Evolutionary conservation across 2,113 vertebrate genomes (phyloP), one percentile per base, ranked within the genome.

Genomic region (Struthidea cinerea): DNA sequence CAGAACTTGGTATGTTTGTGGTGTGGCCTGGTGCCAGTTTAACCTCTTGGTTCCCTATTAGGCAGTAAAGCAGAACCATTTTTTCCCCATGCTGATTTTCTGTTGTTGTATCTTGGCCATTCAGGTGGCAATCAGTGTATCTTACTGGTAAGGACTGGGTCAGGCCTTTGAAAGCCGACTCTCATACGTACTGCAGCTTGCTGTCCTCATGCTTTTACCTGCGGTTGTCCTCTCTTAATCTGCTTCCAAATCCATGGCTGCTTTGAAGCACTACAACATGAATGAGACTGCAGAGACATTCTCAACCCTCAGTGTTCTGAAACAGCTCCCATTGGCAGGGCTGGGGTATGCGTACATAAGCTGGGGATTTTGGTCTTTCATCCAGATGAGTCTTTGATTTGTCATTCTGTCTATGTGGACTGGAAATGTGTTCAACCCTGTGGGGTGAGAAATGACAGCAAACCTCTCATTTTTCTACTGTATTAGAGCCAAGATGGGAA

Each of bases 41-140:
- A 83, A 82, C 90, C 86, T 91, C 64, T 92, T 87, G 70, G 12
- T 90, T 97, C 81, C 81, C 78, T 89, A n/a, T 89, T 93, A 78
- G 86, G 78, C 84, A 77, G n/a, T 76, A 76, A 93, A 92, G 56
- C 71, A 89, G 89, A 95, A 94, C 50, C 10, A 3, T 53, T 57
- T 94, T 90, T 71, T 41, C 27, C 74, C 39, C 7, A 4, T 59
- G 33, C 52, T 84, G 47, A 18, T 92, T 95, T 93, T 55, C 86
- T 92, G 61, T 86, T 3, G 0, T 84, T 37, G 26, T 73, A 46
- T 75, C 89, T 76, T 93, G 83, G 56, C 77, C 4, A 2, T 71
- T 83, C 32, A 39, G 46, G 27, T 87, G 83, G 53, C 74, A 64
- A 16, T 46, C 41, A 4, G 10, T 78, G 47, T 67, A 42, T 77